phyloP scores from a whole-genome alignment of 2,888 invertebrate species.

The Boloria selene region DNA sequence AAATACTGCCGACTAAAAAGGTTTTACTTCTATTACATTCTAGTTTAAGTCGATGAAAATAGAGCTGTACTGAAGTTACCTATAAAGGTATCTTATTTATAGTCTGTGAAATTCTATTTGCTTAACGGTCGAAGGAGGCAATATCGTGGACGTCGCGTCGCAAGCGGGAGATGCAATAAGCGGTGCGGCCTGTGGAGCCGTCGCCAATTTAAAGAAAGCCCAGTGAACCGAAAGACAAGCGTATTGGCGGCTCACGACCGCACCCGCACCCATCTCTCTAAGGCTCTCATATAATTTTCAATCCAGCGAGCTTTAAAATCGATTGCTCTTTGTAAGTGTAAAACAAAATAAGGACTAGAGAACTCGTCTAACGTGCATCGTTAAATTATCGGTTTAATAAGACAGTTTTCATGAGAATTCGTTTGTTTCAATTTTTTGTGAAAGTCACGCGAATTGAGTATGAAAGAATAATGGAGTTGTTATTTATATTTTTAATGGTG shows the following conservation, averaged over 20 bases:
- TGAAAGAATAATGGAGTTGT: not conserved
- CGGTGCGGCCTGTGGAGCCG: slow-evolving; percentile 77
- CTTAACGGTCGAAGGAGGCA: slow-evolving; percentile 80
- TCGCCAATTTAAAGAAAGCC: slow-evolving; percentile 84
- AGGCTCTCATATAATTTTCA: slow-evolving; percentile 82
- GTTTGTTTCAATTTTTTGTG: slow-evolving; percentile 25
- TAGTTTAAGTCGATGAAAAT: slow-evolving; percentile 63
- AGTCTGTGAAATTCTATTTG: slow-evolving; percentile 78
- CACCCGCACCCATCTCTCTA: slow-evolving; percentile 67
- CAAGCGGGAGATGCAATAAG: slow-evolving; percentile 79
- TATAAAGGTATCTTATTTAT: slow-evolving; percentile 76
- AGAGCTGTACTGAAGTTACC: slow-evolving; percentile 67
- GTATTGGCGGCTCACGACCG: slow-evolving; percentile 80
- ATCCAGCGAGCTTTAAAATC: slow-evolving; percentile 81
- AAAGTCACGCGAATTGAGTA: not conserved
- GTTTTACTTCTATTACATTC: not conserved
- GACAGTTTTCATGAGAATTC: slow-evolving; percentile 49
- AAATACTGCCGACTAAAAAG: not conserved
- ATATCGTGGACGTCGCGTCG: slow-evolving; percentile 79
- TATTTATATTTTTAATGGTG: not conserved
- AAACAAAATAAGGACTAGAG: slow-evolving; percentile 64
- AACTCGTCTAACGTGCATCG: slow-evolving; percentile 53
- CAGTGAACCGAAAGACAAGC: slow-evolving; percentile 83
- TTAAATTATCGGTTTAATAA: slow-evolving; percentile 66
- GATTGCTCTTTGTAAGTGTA: slow-evolving; percentile 80